A percentile compares a stretch with the other conserved stretches of the same genome.
Conservation (phyloP, 2,113 vertebrate species). For the Pseudorectes ferrugineus region DNA sequence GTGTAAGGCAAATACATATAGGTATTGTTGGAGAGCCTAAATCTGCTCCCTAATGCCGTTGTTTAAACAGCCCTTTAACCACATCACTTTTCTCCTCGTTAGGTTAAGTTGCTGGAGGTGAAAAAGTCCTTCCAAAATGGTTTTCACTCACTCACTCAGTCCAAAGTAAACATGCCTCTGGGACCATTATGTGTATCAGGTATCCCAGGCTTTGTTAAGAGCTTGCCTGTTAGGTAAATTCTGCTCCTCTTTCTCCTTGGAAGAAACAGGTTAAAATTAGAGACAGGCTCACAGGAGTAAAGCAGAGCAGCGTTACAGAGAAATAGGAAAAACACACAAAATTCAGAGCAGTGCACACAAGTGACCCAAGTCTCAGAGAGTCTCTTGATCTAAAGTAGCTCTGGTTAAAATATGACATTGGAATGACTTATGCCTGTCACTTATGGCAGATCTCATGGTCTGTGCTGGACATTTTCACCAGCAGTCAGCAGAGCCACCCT, state of each 20-base stretch:
- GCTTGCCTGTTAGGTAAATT: slow-evolving; percentile 45
- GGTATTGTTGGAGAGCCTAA: neutral
- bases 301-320: neutral
- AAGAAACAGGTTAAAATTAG: slow-evolving; percentile 3
- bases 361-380: neutral
- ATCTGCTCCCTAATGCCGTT: slow-evolving; percentile 3
- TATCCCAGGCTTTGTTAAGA: slow-evolving; percentile 59
- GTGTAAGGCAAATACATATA: slow-evolving; percentile 27
- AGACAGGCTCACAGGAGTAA: neutral
- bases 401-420: neutral
- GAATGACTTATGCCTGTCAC: neutral
- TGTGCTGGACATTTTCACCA: neutral
- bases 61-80: slow-evolving; percentile 60
- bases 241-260: neutral
- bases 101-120: slow-evolving; percentile 51
- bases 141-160: slow-evolving; percentile 62
- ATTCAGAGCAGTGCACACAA: neutral
- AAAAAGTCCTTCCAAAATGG: slow-evolving; percentile 63
- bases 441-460: neutral
- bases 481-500: neutral
- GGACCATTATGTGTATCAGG: slow-evolving; percentile 64
- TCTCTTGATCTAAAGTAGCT: neutral
- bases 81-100: slow-evolving; percentile 64
- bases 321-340: neutral
- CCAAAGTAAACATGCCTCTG: slow-evolving; percentile 67